Conservation (phyloP, 2,113 vertebrate species). For the Thermophis baileyi region DNA sequence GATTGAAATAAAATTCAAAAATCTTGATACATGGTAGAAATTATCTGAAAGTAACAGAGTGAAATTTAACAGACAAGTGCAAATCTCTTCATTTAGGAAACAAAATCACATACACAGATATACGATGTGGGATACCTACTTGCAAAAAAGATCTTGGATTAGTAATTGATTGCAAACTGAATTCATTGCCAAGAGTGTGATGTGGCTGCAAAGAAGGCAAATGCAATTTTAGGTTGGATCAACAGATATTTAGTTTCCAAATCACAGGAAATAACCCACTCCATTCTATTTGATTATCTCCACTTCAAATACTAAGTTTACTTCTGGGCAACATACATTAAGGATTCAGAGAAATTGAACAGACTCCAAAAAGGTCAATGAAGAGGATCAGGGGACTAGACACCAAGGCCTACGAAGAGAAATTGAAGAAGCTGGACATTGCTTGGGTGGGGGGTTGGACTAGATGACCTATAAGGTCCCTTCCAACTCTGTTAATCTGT, state of each 20-base stretch:
- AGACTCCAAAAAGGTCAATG: not conserved
- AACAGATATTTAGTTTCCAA: not conserved
- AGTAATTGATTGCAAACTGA: not conserved
- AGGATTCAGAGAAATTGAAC: not conserved
- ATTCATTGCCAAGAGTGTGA: not conserved
- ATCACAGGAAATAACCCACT: not conserved
- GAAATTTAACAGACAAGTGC: not conserved
- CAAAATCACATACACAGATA: not conserved
- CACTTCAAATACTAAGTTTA: not conserved
- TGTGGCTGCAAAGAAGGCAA: not conserved
- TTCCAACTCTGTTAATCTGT: too few species aligned
- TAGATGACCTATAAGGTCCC: too few species aligned
- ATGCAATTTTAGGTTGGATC: not conserved
- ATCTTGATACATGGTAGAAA: not conserved
- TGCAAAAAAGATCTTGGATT: not conserved
- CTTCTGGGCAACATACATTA: not conserved
- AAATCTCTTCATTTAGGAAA: not conserved
- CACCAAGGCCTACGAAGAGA: not conserved
- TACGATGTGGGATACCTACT: not conserved
- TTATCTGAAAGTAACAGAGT: not conserved
- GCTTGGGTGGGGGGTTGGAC: too few species aligned
- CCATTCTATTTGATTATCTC: not conserved
- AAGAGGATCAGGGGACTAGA: not conserved
- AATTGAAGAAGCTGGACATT: not conserved
- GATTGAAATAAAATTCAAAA: not conserved